Conservation (phyloP, 2,113 vertebrate genomes). For the Eurypyga helias region DNA sequence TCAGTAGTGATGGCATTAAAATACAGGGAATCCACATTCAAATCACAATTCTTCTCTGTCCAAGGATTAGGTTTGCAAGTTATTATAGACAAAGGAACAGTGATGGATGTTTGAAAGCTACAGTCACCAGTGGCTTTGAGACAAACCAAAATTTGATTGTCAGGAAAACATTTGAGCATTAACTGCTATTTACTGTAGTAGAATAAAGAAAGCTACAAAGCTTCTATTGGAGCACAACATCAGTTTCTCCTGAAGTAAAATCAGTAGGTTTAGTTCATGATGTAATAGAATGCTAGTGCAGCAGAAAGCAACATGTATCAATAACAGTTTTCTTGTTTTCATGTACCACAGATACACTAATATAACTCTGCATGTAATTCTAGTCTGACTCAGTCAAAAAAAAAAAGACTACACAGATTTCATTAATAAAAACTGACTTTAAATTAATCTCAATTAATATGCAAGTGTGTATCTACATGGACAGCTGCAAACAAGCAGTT, state of each 20-base stretch:
- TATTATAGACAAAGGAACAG: not conserved
- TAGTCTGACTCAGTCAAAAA: not conserved
- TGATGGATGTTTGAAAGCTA: not conserved
- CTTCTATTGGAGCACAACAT: not conserved
- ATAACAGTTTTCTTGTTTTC: not conserved
- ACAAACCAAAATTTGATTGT: not conserved
- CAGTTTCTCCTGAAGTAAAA: not conserved
- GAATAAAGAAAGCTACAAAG: not conserved
- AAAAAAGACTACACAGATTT: not conserved
- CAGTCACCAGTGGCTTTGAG: not conserved
- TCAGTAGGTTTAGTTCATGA: not conserved
- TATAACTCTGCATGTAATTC: not conserved
- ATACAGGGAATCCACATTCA: not conserved
- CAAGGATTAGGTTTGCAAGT: not conserved
- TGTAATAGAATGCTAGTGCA: not conserved
- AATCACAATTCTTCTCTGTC: not conserved
- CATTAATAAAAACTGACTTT: not conserved
- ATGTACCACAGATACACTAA: not conserved
- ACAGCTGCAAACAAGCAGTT: not conserved
- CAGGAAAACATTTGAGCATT: not conserved
- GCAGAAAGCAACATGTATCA: not conserved
- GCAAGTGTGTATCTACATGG: not conserved
- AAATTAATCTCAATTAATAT: not conserved
- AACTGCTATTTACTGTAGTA: not conserved
- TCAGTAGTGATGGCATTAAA: not conserved